Conservation (phyloP, 1,140 invertebrate species). For the Lucilia sericata region DNA sequence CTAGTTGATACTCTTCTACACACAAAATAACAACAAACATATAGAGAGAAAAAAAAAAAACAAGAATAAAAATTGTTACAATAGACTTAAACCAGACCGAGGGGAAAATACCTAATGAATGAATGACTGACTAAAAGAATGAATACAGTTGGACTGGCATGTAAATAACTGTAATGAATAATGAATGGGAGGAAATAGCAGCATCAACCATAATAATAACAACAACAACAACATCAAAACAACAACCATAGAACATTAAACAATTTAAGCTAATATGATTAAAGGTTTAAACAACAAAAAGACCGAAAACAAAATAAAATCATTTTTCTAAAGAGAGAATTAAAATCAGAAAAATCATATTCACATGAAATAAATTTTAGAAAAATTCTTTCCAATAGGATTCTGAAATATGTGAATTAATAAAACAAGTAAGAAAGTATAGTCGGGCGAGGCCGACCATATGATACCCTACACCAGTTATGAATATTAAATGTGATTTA, state of each 20-base stretch:
- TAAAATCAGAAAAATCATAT: background rate
- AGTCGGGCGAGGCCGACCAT: too few relatives aligned
- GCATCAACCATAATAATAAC: background rate
- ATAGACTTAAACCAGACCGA: background rate
- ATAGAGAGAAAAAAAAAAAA: background rate
- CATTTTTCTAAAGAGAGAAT: background rate
- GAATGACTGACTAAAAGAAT: background rate
- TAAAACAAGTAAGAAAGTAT: too few relatives aligned
- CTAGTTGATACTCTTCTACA: background rate
- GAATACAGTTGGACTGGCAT: background rate
- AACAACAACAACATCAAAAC: background rate
- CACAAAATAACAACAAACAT: background rate
- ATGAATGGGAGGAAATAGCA: background rate
- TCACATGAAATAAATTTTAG: background rate
- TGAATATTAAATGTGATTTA: too few relatives aligned
- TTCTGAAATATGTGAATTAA: too few relatives aligned
- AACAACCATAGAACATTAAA: background rate
- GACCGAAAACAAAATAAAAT: background rate
- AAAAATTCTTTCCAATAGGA: too few relatives aligned
- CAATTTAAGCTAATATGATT: slow-evolving; percentile 16
- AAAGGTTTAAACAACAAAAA: background rate
- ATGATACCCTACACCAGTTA: too few relatives aligned
- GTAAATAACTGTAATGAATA: slow-evolving; percentile 22
- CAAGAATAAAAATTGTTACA: background rate
- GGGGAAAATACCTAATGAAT: background rate